Evolutionary conservation across 2,113 vertebrate species (phyloP), one percentile per base, ranked within the genome.

Genomic region (Myrmecobius fasciatus): DNA sequence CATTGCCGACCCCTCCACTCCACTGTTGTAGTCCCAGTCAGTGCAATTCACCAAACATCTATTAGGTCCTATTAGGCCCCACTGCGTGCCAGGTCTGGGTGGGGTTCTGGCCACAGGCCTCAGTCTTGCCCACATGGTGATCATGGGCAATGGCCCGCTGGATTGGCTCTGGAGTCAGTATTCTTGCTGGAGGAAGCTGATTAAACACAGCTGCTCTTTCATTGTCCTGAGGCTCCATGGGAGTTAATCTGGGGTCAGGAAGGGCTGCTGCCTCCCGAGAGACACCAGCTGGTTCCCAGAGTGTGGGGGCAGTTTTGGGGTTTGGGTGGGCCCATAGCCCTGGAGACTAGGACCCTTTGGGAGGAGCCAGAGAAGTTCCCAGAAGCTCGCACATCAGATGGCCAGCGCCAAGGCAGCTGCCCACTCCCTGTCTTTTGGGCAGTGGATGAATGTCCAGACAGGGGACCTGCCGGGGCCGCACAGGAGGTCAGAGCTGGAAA

Each of bases 211-310:
- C 56, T 67, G 67, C 22, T 75, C 67, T n/a, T 75, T 17, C 67
- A 22, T n/a, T 75, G 67, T 75, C 67, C 0, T 7, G 31, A 3
- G 17, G 4, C 36, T 14, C 36, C 36, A 1, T n/a, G 67, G 6
- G 67, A 75, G 1, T n/a, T 75, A 75, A 75, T n/a, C 67, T 17
- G 7, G 36, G 67, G 67, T 36, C 12, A 75, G 14, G 67, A 5
- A n/a, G 36, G 36, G 36, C 36, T 1, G 36, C 36, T n/a, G 7
- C 36, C 36, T 75, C 67, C 67, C 8, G 36, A n/a, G 12, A 67
- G 67, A 1, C 36, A 0, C 1, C 0, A 2, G 3, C 11, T 9
- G 3, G 10, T n/a, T 75, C 31, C n/a, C 60, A 36, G 31, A 12
- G 17, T n/a, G 36, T 75, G 36, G 3, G 22, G 10, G 10, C 11